Base-by-base conservation (phyloP, 2,797 vertebrate genomes). In the Rhadinocentrus ornatus region DNA sequence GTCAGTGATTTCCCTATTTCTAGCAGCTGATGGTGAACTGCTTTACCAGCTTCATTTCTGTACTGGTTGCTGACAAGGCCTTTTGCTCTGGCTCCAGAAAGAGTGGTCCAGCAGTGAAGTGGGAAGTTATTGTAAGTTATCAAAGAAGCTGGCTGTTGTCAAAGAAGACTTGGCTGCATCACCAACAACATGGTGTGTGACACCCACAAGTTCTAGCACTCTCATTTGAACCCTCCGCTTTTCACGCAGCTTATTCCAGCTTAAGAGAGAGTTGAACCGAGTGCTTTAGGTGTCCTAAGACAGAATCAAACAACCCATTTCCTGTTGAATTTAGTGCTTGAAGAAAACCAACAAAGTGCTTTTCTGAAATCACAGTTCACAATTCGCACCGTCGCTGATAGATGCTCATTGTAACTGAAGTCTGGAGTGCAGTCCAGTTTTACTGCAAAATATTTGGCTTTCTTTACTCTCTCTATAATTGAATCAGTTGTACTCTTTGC, bases 381-480 rank as follows among this genome's bases (percentile, higher is more conserved):
- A 46, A 18, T 7, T 16, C 41, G 6, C 41, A 44, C 15, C 18
- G 18, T 20, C 6, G 18, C 41, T 18, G 18, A 20, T 6, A 18
- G 41, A 18, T 16, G 41, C 41, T 44, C 41, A 44, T 18, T 44
- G 41, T 44, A 16, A 44, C 41, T 6, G 18, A 44, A 15, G 41
- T 44, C 41, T 44, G 41, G 18, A 20, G 41, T 44, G 59, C 59
- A 44, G 24, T 44, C 59, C 39, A 62, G 29, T 16, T 46, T 46
- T 2, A 46, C 59, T 6, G 26, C 24, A 46, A 20, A 62, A 31
- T 20, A 44, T 44, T 62, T 62, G 10, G 55, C 55, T 57, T n/a
- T 22, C 31, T 35, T 35, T n/a, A 58, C 31, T 57, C 2, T 32
- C 15, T 58, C 12, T 16, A 61, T 32, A 22, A 35, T 35, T 58